Evolutionary conservation across 2,797 vertebrate species (phyloP), one percentile per base, ranked within the genome.

Genomic region (Enteromius anoplus): DNA sequence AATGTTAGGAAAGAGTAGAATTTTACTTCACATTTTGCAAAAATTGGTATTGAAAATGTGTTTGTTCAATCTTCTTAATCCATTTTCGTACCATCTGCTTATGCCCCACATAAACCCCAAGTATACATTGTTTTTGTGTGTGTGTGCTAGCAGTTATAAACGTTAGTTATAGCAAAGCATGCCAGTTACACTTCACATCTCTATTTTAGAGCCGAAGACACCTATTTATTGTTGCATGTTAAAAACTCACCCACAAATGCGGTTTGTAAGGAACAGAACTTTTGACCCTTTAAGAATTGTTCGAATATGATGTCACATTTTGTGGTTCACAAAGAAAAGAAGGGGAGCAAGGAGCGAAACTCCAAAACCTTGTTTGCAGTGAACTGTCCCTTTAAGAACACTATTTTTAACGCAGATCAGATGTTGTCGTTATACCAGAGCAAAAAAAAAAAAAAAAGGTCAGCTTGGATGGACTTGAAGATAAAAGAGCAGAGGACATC

Each of bases 401-500:
- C n/a, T 66, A 75, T 66, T 82, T 64, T 26, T 19, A 53, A 34
- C 2, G 1, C 4, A 75, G 62, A 76, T 75, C 32, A 75, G 72
- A 82, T 82, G 34, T 49, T 8, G 32, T 55, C 34, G 0, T 55
- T 75, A 75, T 55, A 47, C 49, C 26, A 51, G 26, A 58, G 70
- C n/a, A 21, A 72, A 49, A 32, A 21, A 72, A 75, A 60, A 21
- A 72, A 49, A 32, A 51, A 19, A 81, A 15, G 79, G 71, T 75
- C 80, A 23, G 62, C 19, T 45, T 76, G 65, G 81, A 82, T 76
- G 72, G 81, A 76, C 49, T 76, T 32, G 64, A 82, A 76, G 81
- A 82, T 82, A 68, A 82, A 82, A 82, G 81, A 82, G 72, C 72
- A 68, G 72, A 75, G 72, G 49, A 76, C 62, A 76, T 82, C 62